Conservation (phyloP, 2,888 invertebrate species). For the Dicranocentrus wangi region DNA sequence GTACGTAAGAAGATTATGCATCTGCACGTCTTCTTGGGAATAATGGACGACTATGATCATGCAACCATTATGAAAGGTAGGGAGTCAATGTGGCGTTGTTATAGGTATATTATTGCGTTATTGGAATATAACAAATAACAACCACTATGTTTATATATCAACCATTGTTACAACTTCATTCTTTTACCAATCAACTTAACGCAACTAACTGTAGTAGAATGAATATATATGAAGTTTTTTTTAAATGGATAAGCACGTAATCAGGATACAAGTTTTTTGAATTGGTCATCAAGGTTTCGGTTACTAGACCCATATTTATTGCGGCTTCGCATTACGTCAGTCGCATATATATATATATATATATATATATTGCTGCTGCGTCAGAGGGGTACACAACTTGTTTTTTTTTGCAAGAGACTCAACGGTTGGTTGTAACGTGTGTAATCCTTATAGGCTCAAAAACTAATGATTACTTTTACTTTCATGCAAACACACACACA, state of each 20-base stretch:
- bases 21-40: conserved; percentile 53
- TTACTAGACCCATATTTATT: conserved; percentile 6
- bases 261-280: conserved; percentile 16
- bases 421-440: background rate
- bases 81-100: no score
- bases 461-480: conserved; percentile 23
- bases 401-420: background rate
- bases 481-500: conserved; percentile 8
- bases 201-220: no score
- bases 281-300: conserved; percentile 36
- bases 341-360: no score
- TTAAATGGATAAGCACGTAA: conserved; percentile 10
- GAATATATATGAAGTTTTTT: background rate
- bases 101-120: no score
- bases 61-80: conserved; percentile 22
- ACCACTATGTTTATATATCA: no score
- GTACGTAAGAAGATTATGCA: conserved; percentile 53
- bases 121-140: no score
- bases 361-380: no score
- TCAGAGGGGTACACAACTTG: no score
- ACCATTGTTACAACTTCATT: no score
- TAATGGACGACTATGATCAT: conserved; percentile 16
- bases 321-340: conserved; percentile 6
- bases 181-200: no score
- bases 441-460: no score